Evolutionary conservation across 2,888 invertebrate genomes (phyloP).

Genomic region (Tenthredo notha): DNA sequence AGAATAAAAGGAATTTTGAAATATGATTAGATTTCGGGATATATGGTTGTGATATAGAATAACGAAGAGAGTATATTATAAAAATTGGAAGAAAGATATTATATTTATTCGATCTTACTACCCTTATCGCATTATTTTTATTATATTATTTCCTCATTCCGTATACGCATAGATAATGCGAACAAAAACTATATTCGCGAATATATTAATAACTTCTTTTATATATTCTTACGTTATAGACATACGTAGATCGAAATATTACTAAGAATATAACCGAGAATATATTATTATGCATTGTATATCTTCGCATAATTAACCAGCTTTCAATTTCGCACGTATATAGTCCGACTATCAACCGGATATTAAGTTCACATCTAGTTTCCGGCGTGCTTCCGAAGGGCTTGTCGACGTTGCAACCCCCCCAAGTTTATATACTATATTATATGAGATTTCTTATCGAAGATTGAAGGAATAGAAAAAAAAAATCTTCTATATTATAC

Average conservation of each 20-base stretch:
- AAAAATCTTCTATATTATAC: too few relatives aligned
- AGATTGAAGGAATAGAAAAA: neutral
- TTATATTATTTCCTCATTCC: too few relatives aligned
- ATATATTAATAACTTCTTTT: neutral
- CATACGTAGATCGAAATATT: neutral
- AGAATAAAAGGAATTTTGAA: neutral
- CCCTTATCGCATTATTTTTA: too few relatives aligned
- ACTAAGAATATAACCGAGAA: neutral
- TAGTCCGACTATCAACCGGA: constrained; percentile 34
- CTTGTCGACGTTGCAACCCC: too few relatives aligned
- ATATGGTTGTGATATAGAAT: too few relatives aligned
- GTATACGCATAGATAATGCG: too few relatives aligned
- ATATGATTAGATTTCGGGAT: too few relatives aligned
- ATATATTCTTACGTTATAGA: neutral
- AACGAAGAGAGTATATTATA: too few relatives aligned
- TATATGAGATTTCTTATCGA: neutral
- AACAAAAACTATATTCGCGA: neutral
- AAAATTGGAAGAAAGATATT: too few relatives aligned
- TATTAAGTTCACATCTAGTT: constrained; percentile 46
- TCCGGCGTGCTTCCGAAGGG: constrained; percentile 15
- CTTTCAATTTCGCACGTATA: constrained; percentile 19
- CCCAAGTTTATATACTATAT: too few relatives aligned
- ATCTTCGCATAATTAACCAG: constrained; percentile 22
- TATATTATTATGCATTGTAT: neutral
- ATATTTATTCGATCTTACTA: too few relatives aligned